A percentile compares a stretch with the other conserved stretches of the same genome.
These are phyloP conservation scores for Macquaria ambigua DNA, from an alignment of 2,113 vertebrate species.

Conservation along the genomic window DNA sequence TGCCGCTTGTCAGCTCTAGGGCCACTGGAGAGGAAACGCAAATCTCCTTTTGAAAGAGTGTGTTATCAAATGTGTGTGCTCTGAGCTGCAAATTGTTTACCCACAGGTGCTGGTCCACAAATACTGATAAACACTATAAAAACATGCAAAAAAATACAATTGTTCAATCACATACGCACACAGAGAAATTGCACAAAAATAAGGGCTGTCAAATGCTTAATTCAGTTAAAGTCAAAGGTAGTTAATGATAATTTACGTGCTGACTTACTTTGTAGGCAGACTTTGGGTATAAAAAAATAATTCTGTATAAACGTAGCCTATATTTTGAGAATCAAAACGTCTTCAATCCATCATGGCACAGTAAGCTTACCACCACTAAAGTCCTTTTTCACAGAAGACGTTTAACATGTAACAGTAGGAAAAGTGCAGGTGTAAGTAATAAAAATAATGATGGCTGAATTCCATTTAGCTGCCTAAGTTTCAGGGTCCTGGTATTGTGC, in stretches of 20 bases:
- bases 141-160: constrained; percentile 1
- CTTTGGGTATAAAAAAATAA: neutral
- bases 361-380: neutral
- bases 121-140: constrained; percentile 12
- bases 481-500: neutral
- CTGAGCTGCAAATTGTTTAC: neutral
- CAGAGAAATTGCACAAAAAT: neutral
- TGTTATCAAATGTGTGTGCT: constrained; percentile 17
- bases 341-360: neutral
- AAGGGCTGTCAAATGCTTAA: constrained; percentile 6
- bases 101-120: constrained; percentile 4
- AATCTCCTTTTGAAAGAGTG: constrained; percentile 19
- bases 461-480: constrained; percentile 9
- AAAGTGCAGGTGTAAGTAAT: neutral
- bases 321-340: neutral
- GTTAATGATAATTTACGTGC: neutral
- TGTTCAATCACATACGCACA: neutral
- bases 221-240: neutral
- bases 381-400: neutral
- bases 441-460: constrained; percentile 6
- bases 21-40: constrained; percentile 34
- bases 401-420: neutral
- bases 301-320: neutral
- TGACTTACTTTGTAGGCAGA: neutral
- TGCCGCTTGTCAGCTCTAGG: constrained; percentile 13